These are phyloP conservation scores for Catharus ustulatus DNA, from an alignment of 2,797 vertebrate species.

Conservation along the genomic window DNA sequence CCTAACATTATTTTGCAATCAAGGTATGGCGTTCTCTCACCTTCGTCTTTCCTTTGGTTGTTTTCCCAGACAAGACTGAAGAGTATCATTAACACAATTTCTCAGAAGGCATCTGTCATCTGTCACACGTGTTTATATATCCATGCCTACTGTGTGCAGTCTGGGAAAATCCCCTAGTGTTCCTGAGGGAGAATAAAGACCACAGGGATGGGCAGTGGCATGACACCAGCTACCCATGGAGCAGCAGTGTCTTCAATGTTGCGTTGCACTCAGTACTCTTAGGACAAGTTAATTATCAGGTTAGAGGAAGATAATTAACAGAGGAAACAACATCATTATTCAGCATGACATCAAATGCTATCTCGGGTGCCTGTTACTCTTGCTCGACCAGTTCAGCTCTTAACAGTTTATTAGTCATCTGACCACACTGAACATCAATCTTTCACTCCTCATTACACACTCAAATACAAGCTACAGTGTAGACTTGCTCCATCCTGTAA, in stretches of 20 bases:
- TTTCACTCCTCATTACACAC: conserved; percentile 41
- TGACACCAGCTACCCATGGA: neutral
- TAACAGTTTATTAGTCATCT: conserved; percentile 43
- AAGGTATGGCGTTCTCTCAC: neutral
- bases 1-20: neutral
- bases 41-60: neutral
- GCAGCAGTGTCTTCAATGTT: neutral
- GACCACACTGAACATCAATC: conserved; percentile 35
- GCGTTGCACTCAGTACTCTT: neutral
- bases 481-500: conserved; percentile 26
- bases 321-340: conserved; percentile 37
- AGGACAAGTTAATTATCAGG: conserved; percentile 35
- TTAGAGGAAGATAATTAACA: conserved; percentile 5
- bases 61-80: neutral
- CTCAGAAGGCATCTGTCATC: neutral
- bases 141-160: neutral
- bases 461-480: conserved; percentile 6
- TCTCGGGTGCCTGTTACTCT: conserved; percentile 37
- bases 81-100: neutral
- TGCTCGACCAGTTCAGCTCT: conserved; percentile 23
- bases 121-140: neutral
- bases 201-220: neutral
- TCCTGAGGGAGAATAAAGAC: neutral
- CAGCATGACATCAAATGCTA: conserved; percentile 7
- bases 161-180: neutral